Evolutionary conservation across 2,113 vertebrate species (phyloP).

Genomic region (Xenopus laevis): DNA sequence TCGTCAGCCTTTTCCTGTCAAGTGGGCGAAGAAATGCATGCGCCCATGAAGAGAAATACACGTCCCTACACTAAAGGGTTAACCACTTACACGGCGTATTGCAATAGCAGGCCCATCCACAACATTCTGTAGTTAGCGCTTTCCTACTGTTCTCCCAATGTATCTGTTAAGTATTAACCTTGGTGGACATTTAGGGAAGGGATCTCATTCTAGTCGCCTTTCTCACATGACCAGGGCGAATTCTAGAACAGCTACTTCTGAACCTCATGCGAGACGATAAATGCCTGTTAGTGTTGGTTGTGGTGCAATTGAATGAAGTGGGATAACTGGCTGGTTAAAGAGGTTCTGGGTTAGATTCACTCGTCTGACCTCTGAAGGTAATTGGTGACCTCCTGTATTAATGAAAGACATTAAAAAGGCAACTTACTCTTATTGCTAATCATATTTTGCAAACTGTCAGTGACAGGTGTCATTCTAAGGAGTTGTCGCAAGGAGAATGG

Average conservation of each 20-base stretch:
- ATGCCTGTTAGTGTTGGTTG: neutral
- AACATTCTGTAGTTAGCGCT: too few species aligned
- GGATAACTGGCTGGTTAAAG: too few species aligned
- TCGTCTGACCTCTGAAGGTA: neutral
- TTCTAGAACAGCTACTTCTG: too few species aligned
- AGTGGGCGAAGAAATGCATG: too few species aligned
- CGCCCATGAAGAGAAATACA: neutral
- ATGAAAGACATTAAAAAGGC: neutral
- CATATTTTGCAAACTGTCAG: constrained; percentile 29
- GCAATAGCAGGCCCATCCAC: too few species aligned
- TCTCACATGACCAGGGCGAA: too few species aligned
- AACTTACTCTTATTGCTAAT: neutral
- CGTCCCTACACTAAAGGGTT: neutral
- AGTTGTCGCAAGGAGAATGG: constrained; percentile 36
- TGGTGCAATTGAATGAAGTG: neutral
- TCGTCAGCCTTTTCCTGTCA: too few species aligned
- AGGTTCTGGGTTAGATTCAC: neutral
- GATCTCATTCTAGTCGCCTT: too few species aligned
- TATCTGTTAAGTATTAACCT: too few species aligned
- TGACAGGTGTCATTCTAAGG: constrained; percentile 38
- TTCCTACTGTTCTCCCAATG: too few species aligned
- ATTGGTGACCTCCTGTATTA: neutral
- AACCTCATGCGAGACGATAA: too few species aligned
- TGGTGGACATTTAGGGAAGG: too few species aligned
- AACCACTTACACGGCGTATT: neutral